Evolutionary conservation across 2,888 invertebrate species (phyloP), one percentile per base, ranked within the genome.

Genomic region (Scaptomyza parva): DNA sequence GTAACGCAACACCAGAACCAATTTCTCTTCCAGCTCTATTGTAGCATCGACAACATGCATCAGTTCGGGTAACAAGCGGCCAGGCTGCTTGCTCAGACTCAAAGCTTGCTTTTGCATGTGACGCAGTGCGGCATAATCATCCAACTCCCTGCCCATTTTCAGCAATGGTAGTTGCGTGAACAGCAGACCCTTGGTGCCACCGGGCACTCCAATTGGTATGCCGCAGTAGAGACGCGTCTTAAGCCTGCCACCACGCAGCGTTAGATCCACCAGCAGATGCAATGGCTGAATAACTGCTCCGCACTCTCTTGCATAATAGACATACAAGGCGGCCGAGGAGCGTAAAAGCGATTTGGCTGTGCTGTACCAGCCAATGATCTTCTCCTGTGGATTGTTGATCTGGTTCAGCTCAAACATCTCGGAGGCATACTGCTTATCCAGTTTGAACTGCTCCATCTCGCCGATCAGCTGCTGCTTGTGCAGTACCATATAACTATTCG

Each of bases 351-450:
- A 18, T 7, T 65, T 86, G 5, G 73, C 76, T 0, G 84, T 84
- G 61, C 53, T 30, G 18, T 73, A 84, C 84, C 84, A 84, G 3
- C 84, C 84, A n/a, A 84, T 5, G 24, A 84, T 71, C 17, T 59
- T 63, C 60, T 84, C 84, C 28, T 62, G 64, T 3, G 84, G 86
- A 62, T 68, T 76, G 28, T 40, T 60, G 0, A 73, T 14, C 35
- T 58, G 66, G 40, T 73, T 73, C 6, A 83, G 20, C 1, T 83
- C 75, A 14, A 41, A 47, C 83, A 83, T 78, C 0, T 83, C 72
- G 39, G 40, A 50, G 9, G 72, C 74, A 6, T 86, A 81, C 2
- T 62, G 44, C 0, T 67, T 33, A 54, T 84, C 81, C 54, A 86
- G 54, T 40, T 73, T 83, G 22, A 86, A 54, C 8, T 68, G 66